Percentiles rank a stretch among this genome's conserved stretches.
Evolutionary conservation across 2,113 vertebrate species (phyloP).

Genomic region (Meleagris gallopavo): DNA sequence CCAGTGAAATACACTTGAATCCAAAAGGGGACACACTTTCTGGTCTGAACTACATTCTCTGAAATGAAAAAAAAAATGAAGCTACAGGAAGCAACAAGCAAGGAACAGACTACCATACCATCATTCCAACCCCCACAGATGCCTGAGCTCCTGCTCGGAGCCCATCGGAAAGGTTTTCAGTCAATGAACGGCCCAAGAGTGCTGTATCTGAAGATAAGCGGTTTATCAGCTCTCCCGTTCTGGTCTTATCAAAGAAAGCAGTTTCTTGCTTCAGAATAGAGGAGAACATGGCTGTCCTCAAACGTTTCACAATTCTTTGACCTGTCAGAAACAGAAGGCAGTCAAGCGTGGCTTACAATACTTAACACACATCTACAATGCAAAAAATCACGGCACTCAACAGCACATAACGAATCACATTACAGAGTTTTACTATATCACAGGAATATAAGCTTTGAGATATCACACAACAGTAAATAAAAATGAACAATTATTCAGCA

Average conservation of each 20-base stretch:
- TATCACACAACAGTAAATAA: not conserved
- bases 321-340: slow-evolving; percentile 77
- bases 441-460: not conserved
- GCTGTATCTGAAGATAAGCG: slow-evolving; percentile 93
- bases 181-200: slow-evolving; percentile 88
- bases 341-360: not conserved
- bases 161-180: slow-evolving; percentile 96
- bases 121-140: slow-evolving; percentile 92
- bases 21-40: not conserved
- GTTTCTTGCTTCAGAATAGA: slow-evolving; percentile 94
- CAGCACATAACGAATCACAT: not conserved
- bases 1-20: not conserved
- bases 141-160: slow-evolving; percentile 92
- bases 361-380: not conserved
- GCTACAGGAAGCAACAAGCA: not conserved
- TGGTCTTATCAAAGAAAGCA: slow-evolving; percentile 94
- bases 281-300: slow-evolving; percentile 88
- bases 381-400: not conserved
- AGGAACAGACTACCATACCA: slow-evolving; percentile 81
- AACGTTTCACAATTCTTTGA: slow-evolving; percentile 90
- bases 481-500: not conserved
- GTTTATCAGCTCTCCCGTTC: slow-evolving; percentile 95
- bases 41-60: not conserved
- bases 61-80: not conserved
- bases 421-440: not conserved